Conservation (phyloP, 1,140 invertebrate genomes). For the Zeugodacus cucurbitae region DNA sequence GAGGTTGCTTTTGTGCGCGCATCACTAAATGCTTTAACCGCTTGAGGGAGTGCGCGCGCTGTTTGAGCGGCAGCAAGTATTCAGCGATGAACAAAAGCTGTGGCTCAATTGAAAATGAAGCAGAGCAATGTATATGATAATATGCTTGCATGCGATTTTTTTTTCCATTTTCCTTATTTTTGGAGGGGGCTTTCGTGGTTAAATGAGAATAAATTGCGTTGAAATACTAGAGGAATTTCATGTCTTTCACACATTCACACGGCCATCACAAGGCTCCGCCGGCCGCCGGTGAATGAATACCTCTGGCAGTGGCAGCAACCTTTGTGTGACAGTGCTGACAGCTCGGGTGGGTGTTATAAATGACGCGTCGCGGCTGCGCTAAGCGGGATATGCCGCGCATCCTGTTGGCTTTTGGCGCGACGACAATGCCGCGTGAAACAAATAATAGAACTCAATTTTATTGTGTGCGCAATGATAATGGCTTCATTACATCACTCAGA, state of each 20-base stretch:
- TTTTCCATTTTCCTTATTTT: background rate
- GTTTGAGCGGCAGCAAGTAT: background rate
- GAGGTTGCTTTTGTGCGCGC: background rate
- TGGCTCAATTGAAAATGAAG: conserved; percentile 23
- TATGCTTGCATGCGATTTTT: background rate
- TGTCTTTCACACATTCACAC: conserved; percentile 35
- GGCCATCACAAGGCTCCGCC: too few species aligned
- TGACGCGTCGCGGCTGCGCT: background rate
- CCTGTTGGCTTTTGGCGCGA: background rate
- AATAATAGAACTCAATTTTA: background rate
- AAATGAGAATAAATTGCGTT: conserved; percentile 26
- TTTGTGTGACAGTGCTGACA: conserved; percentile 37
- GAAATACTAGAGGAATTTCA: conserved; percentile 39
- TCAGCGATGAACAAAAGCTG: background rate
- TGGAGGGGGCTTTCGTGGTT: background rate
- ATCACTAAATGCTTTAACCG: background rate
- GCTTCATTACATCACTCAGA: background rate
- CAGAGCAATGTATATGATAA: background rate
- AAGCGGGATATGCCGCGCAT: too few species aligned
- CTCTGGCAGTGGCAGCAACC: background rate
- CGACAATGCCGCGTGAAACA: background rate
- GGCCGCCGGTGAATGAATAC: background rate
- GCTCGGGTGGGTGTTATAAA: conserved; percentile 30
- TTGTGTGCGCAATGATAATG: background rate
- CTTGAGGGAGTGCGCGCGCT: background rate